Evolutionary conservation across 2,888 invertebrate genomes (phyloP).

Genomic region (Hirtodrosophila histrioides): DNA sequence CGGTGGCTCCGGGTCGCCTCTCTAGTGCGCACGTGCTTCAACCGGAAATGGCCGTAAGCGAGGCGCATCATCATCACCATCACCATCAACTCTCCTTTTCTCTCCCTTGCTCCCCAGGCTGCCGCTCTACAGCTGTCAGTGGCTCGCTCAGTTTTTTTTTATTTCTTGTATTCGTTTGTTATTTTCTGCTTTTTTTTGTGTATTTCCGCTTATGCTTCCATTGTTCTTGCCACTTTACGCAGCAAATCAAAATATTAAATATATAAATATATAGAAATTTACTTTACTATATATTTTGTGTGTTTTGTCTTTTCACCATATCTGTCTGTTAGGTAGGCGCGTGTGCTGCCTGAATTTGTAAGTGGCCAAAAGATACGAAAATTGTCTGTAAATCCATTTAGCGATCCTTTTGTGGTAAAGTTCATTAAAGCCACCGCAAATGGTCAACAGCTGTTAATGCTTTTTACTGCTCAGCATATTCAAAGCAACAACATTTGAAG

Average conservation of each 20-base stretch:
- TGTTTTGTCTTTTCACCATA: conserved; percentile 25
- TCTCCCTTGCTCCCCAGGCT: conserved; percentile 17
- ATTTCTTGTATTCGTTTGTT: conserved; percentile 38
- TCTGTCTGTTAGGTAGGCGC: conserved; percentile 40
- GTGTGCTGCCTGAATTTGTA: conserved; percentile 66
- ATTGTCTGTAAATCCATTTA: conserved; percentile 22
- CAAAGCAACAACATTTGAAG: conserved; percentile 19
- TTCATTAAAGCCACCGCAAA: conserved; percentile 58
- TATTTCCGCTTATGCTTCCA: conserved; percentile 70
- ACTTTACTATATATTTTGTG: conserved; percentile 18
- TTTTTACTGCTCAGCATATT: conserved; percentile 38
- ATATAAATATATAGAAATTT: conserved; percentile 25
- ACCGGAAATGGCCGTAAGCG: conserved; percentile 82
- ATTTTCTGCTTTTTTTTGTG: conserved; percentile 56
- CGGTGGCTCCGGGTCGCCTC: conserved; percentile 40
- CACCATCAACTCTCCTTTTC: conserved; percentile 39
- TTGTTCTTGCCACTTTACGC: conserved; percentile 81
- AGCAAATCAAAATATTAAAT: conserved; percentile 65
- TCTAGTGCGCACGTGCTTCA: conserved; percentile 82
- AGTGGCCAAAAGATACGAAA: conserved; percentile 58
- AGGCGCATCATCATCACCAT: conserved; percentile 69
- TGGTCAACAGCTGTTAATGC: conserved; percentile 72
- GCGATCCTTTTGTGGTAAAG: conserved; percentile 68
- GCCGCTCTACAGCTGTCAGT: conserved; percentile 52
- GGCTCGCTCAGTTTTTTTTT: conserved; percentile 44